Conservation (phyloP, 2,888 invertebrate species). For the Aleiodes leptofemur region DNA sequence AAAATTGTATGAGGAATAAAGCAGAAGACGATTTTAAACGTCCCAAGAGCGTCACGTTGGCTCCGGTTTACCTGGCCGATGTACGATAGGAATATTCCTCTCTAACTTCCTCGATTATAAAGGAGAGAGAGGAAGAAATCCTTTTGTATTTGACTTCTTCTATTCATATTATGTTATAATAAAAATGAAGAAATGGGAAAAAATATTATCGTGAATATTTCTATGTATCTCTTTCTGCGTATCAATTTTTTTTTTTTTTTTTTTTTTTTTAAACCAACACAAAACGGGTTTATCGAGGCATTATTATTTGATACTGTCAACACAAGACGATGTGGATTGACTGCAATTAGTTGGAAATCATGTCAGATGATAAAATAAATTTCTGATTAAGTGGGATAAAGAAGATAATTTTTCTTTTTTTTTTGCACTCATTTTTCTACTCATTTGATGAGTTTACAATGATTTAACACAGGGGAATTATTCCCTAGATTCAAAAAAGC, state of each 20-base stretch:
- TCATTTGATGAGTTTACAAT: no score
- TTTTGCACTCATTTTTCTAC: background rate
- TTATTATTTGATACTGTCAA: conserved; percentile 24
- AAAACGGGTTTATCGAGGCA: conserved; percentile 25
- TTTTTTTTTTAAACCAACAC: background rate
- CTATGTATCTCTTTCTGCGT: background rate
- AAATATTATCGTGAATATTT: background rate
- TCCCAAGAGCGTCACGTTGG: conserved; percentile 37
- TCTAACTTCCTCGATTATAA: conserved; percentile 29
- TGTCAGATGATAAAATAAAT: conserved; percentile 29
- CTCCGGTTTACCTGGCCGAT: conserved; percentile 42
- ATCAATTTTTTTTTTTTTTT: background rate
- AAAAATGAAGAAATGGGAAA: background rate
- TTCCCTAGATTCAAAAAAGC: no score
- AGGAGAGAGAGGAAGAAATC: background rate
- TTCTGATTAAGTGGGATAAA: conserved; percentile 28
- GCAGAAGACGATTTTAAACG: conserved; percentile 26
- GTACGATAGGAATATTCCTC: conserved; percentile 44
- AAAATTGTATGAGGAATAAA: conserved; percentile 44
- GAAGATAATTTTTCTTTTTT: conserved; percentile 7
- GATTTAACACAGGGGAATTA: no score
- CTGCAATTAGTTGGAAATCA: conserved; percentile 35
- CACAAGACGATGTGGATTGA: conserved; percentile 27
- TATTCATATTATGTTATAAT: no score
- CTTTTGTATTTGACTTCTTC: conserved; percentile 7